Conservation (phyloP, 2,113 vertebrate species). For the Pholis gunnellus region DNA sequence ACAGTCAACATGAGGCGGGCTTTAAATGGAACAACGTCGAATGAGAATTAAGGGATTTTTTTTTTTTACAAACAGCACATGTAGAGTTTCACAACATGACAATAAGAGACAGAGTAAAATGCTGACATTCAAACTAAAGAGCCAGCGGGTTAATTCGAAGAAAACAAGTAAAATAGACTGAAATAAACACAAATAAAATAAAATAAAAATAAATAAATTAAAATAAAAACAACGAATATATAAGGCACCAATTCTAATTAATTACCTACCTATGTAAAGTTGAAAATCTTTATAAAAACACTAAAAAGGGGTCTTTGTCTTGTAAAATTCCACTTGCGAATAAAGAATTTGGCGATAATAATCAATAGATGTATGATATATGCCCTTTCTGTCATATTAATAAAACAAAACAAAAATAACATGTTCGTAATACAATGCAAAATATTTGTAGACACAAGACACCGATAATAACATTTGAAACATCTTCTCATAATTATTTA, state of each 20-base stretch:
- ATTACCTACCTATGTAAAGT: no score
- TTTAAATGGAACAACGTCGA: not conserved
- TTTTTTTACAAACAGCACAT: not conserved
- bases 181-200: not conserved
- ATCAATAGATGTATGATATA: no score
- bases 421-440: no score
- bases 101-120: not conserved
- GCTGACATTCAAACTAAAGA: not conserved
- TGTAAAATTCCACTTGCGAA: no score
- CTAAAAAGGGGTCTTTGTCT: no score
- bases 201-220: not conserved
- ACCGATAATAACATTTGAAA: no score
- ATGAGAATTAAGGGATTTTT: constrained; percentile 12
- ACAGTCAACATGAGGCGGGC: not conserved
- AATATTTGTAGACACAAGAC: no score
- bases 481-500: no score
- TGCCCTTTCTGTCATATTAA: no score
- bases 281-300: no score
- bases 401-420: no score
- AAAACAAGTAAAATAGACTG: not conserved
- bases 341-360: no score
- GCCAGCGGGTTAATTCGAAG: not conserved
- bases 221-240: not conserved
- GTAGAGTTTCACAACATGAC: not conserved
- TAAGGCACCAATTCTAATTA: not conserved